Base-by-base conservation (phyloP, 2,113 vertebrate genomes). In the Cranoglanis bouderius region DNA sequence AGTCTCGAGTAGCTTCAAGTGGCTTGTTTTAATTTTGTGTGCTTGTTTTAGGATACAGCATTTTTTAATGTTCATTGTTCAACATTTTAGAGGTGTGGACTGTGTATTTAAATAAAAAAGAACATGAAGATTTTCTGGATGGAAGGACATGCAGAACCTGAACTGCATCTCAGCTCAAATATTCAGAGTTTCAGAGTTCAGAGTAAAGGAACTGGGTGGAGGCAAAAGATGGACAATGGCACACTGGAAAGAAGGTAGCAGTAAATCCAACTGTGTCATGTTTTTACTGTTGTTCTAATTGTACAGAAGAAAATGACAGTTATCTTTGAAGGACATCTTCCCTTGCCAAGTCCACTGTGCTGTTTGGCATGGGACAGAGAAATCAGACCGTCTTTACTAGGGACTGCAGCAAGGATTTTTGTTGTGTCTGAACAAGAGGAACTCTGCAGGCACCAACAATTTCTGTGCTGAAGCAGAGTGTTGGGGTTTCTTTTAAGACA, bases 41-140 rank as follows among this genome's bases (percentile, higher is more conserved):
- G 72, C 43, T 89, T 89, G 83, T 87, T 87, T 88, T 81, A 82
- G 82, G 55, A 85, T 55, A 61, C 26, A 67, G 70, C 55, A 57
- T 85, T 85, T 85, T 85, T 65, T 57, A 21, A 35, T 24, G 46
- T 85, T 53, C 35, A 51, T 90, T 84, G 40, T 81, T 82, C 35
- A 80, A 9, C 40, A 12, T 75, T 43, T 82, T 55, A 90, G 21
- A 72, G 53, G 24, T 53, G 87, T 32, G 18, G 72, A 85, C 74
- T 84, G 43, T 61, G 21, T 85, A 65, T 49, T 65, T 38, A 77
- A 72, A 43, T 65, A 77, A 29, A 75, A 32, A 78, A n/a, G 55
- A 57, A 82, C 61, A 40, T 70, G n/a, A 35, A 57, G 53, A 7
- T 57, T 77, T 61, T 65, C 4, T 74, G 8, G 26, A 55, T 78